Percentiles rank a stretch among this genome's conserved stretches.
phyloP scores from a whole-genome alignment of 1,140 invertebrate species.

The Cyclargus thomasi region DNA sequence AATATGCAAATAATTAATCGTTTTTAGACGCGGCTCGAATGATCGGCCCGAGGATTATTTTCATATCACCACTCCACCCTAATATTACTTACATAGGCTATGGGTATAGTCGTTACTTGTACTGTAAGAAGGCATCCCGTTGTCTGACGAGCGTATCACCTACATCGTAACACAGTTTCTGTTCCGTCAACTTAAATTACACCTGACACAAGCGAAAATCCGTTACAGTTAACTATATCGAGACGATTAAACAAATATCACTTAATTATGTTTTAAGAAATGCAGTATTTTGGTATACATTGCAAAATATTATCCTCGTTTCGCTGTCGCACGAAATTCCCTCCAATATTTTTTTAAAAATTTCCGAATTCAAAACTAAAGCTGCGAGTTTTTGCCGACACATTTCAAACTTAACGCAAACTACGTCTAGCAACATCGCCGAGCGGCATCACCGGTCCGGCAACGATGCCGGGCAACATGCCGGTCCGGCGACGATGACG shows the following conservation, averaged over 20 bases:
- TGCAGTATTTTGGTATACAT: constrained; percentile 75
- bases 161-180: constrained; percentile 70
- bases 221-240: constrained; percentile 32
- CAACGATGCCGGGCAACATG: no score
- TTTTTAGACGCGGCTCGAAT: not conserved
- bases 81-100: constrained; percentile 65
- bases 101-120: constrained; percentile 58
- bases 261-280: constrained; percentile 36
- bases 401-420: constrained; percentile 63
- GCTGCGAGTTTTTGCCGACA: constrained; percentile 67
- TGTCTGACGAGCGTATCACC: constrained; percentile 56
- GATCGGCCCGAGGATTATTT: constrained; percentile 18
- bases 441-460: constrained; percentile 34
- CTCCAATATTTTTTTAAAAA: not conserved
- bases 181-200: constrained; percentile 55
- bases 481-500: no score
- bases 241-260: constrained; percentile 30
- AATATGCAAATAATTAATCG: constrained; percentile 26
- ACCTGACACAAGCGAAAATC: constrained; percentile 56
- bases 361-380: not conserved
- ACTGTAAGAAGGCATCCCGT: constrained; percentile 71
- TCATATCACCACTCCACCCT: constrained; percentile 46
- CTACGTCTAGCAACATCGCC: constrained; percentile 59
- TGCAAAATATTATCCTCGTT: constrained; percentile 62
- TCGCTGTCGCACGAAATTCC: constrained; percentile 45